Base-by-base conservation (phyloP, 2,113 vertebrate genomes). In the Leuciscus idus region DNA sequence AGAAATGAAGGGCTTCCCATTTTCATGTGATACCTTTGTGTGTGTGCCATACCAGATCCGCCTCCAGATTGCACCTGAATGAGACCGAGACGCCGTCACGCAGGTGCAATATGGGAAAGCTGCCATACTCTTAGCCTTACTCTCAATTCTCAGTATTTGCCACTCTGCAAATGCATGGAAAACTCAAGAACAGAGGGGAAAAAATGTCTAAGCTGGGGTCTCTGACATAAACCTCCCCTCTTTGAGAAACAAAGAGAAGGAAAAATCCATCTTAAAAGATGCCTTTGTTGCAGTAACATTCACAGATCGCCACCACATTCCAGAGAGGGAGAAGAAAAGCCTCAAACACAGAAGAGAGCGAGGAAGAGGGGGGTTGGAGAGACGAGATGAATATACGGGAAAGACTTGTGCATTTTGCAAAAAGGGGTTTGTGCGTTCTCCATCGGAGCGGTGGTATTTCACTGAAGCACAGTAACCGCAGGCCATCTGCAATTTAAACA, bases 281-380 rank as follows among this genome's bases (percentile, higher is more conserved):
- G 76, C 73, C 85, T 88, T 91, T 91, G 90, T 91, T 90, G 84
- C 85, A 86, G 86, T 86, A 89, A 84, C 55, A 75, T 88, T 89
- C 83, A 88, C 57, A 87, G 52, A 90, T 91, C 88, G 80, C 43
- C 70, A 78, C 87, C 68, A 61, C 83, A 90, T 88, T 89, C 86
- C 88, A 62, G 57, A 72, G 68, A 75, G 73, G 13, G 85, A 87
- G 88, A 85, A 85, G 79, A 88, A 88, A 89, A 85, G 86, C 84
- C 85, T 66, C 50, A 61, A 84, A 89, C 33, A 28, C 4, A 4
- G 80, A 84, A 48, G 36, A 75, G 59, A 43, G 83, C 43, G 61
- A 28, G 26, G 17, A 26, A 57, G n/a, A 77, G 64, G 61, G 73
- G 50, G 36, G 46, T 5, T 30, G 26, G 52, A 74, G 83, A 73